Conservation (phyloP, 2,113 vertebrate species). For the Haplotaxodon microlepis region DNA sequence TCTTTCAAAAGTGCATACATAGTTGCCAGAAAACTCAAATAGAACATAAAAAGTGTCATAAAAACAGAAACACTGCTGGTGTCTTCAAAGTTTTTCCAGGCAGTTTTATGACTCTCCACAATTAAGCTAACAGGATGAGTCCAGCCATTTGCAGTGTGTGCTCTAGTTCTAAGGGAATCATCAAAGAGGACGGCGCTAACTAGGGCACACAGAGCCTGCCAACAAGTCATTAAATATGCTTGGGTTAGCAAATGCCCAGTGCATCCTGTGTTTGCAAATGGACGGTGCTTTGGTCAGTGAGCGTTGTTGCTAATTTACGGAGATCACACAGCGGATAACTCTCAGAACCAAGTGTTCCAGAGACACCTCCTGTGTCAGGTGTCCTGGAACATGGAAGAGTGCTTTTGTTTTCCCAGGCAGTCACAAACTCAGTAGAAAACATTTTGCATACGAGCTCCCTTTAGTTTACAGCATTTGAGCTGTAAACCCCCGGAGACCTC, state of each 20-base stretch:
- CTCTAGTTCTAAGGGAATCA: constrained; percentile 18
- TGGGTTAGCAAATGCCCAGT: constrained; percentile 9
- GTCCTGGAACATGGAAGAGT: neutral
- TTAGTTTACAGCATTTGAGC: neutral
- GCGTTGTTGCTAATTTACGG: neutral
- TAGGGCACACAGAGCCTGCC: constrained; percentile 11
- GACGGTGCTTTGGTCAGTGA: constrained; percentile 9
- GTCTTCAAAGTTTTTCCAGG: neutral
- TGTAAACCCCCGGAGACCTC: neutral
- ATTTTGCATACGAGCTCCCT: neutral
- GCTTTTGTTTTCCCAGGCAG: neutral
- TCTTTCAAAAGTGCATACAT: neutral
- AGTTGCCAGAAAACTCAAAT: neutral
- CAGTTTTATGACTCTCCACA: neutral
- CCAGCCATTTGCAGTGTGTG: neutral
- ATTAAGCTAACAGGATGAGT: neutral
- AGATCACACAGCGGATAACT: neutral
- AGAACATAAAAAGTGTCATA: neutral
- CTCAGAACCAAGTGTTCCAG: neutral
- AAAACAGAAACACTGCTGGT: neutral
- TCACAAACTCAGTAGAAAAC: neutral
- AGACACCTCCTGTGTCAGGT: neutral
- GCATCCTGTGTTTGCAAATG: neutral
- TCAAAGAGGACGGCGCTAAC: constrained; percentile 19
- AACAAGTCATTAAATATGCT: constrained; percentile 32